A percentile compares a stretch with the other conserved stretches of the same genome.
Conservation (phyloP, 2,113 vertebrate species). For the Bubo scandiacus region DNA sequence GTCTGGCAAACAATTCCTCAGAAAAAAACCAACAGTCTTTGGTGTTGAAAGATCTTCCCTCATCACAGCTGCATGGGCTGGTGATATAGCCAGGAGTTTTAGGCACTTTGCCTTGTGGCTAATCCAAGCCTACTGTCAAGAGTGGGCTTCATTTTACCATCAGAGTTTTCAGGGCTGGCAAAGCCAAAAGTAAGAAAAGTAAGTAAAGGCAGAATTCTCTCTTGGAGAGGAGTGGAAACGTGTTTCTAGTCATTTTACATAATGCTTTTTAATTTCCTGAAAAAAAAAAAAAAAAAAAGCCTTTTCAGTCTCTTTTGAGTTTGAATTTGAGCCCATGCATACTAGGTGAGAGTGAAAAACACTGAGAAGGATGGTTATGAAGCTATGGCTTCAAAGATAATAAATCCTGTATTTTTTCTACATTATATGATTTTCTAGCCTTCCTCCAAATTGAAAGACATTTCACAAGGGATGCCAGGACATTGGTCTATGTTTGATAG, state of each 20-base stretch:
- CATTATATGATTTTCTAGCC: background rate
- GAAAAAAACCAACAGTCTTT: background rate
- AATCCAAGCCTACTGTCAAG: background rate
- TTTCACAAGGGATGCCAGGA: background rate
- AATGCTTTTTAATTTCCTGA: background rate
- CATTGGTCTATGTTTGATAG: background rate
- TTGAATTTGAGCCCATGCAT: background rate
- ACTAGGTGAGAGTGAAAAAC: background rate
- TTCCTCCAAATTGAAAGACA: background rate
- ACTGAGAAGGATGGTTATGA: background rate
- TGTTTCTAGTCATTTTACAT: background rate
- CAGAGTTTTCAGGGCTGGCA: background rate
- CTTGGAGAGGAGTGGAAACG: background rate
- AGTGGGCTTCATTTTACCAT: background rate
- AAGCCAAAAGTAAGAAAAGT: background rate
- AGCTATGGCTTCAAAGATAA: background rate
- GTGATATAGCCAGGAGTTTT: background rate
- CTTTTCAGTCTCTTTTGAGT: background rate
- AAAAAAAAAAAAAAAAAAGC: fast-evolving
- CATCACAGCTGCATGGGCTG: background rate
- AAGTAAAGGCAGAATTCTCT: background rate
- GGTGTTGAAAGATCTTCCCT: background rate
- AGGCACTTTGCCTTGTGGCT: background rate
- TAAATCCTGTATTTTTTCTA: background rate
- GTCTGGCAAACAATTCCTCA: background rate